These are phyloP conservation scores for Myiagra hebetior DNA, from an alignment of 2,113 vertebrate species.

Conservation along the genomic window DNA sequence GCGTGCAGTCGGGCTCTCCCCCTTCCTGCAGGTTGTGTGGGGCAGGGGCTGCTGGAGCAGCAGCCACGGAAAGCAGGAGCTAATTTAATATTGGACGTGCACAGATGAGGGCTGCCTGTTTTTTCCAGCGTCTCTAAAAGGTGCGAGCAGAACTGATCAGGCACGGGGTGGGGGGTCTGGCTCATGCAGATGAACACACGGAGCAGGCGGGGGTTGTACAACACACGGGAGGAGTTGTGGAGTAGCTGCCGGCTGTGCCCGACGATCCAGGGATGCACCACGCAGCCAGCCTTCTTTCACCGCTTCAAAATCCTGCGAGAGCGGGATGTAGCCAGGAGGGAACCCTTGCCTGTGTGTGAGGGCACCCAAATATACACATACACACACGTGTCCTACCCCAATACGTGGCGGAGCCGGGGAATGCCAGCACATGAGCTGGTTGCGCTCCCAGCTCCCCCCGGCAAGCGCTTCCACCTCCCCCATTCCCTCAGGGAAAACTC, in stretches of 20 bases:
- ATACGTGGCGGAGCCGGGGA: background rate
- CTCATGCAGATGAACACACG: rapidly evolving
- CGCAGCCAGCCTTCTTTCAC: background rate
- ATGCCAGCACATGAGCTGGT: background rate
- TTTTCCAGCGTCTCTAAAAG: background rate
- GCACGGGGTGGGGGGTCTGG: background rate
- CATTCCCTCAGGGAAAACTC: background rate
- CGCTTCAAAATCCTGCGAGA: background rate
- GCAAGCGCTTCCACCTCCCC: background rate
- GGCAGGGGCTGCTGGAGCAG: background rate
- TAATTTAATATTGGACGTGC: background rate
- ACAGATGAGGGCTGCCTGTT: background rate
- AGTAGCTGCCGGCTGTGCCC: background rate
- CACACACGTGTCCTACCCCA: conserved; percentile 9
- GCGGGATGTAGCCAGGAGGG: background rate
- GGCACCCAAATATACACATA: conserved; percentile 5
- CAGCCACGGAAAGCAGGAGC: background rate
- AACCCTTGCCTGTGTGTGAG: background rate
- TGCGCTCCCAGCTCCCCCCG: background rate
- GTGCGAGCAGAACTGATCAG: background rate
- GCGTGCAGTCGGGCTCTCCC: rapidly evolving
- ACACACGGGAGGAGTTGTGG: background rate
- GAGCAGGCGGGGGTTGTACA: background rate
- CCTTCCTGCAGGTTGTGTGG: background rate
- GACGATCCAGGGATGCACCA: background rate